Conservation (phyloP, 2,888 invertebrate species). For the Cosmia trapezina region DNA sequence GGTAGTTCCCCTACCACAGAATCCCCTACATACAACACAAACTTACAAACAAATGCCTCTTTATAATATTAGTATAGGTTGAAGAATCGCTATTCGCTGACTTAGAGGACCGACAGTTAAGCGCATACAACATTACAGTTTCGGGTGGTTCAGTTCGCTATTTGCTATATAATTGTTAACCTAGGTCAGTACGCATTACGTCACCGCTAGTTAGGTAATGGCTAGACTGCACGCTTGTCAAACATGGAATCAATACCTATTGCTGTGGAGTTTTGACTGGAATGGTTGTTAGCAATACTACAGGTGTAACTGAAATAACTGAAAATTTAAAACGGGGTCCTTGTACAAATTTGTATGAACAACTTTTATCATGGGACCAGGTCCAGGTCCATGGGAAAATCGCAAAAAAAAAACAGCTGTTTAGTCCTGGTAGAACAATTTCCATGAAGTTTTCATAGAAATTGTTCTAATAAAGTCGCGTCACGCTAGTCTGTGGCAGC, state of each 20-base stretch:
- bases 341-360: too few species aligned
- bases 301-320: not conserved
- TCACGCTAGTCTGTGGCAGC: too few species aligned
- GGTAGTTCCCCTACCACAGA: too few species aligned
- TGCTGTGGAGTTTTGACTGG: not conserved
- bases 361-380: too few species aligned
- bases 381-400: too few species aligned
- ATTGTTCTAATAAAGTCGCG: too few species aligned
- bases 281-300: not conserved
- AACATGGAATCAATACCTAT: slow-evolving; percentile 2
- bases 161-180: slow-evolving; percentile 62
- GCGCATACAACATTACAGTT: slow-evolving; percentile 70
- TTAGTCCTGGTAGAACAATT: too few species aligned
- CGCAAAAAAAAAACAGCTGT: too few species aligned
- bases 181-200: slow-evolving; percentile 37
- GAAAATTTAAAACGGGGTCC: not conserved
- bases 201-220: slow-evolving; percentile 19
- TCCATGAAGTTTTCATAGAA: too few species aligned
- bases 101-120: slow-evolving; percentile 60
- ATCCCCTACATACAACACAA: too few species aligned
- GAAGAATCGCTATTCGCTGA: not conserved
- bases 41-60: too few species aligned
- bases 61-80: too few species aligned
- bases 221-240: not conserved
- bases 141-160: slow-evolving; percentile 62